A percentile compares a stretch with the other conserved stretches of the same genome.
Conservation (phyloP, 2,113 vertebrate species). For the Ceyx margarethae region DNA sequence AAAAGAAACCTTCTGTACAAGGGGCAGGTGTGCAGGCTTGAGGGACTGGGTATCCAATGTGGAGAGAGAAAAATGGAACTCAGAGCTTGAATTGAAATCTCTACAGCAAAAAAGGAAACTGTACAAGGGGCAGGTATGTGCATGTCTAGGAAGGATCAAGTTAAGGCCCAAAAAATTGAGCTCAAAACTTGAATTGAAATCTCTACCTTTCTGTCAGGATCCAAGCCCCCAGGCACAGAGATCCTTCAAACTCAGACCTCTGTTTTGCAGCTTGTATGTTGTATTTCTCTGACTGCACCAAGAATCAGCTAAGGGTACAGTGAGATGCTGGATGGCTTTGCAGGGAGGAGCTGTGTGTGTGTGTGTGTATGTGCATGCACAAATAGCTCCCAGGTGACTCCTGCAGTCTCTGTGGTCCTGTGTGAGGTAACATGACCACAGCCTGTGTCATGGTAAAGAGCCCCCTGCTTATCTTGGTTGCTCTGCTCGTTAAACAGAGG, state of each 20-base stretch:
- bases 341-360: neutral
- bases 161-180: neutral
- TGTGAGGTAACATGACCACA: neutral
- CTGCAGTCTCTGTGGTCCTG: neutral
- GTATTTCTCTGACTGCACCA: neutral
- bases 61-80: neutral
- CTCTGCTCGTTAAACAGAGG: neutral
- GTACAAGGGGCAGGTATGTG: neutral
- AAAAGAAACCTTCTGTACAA: neutral
- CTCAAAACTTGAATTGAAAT: neutral
- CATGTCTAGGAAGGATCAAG: rapidly evolving
- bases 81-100: neutral
- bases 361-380: neutral
- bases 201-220: neutral
- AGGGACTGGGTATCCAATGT: neutral
- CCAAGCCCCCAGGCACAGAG: neutral
- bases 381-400: neutral
- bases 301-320: neutral
- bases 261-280: neutral
- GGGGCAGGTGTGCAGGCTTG: neutral
- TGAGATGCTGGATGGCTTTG: neutral
- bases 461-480: neutral
- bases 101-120: neutral
- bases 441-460: neutral
- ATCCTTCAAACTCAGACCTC: neutral